A percentile compares a stretch with the other conserved stretches of the same genome.
Evolutionary conservation across 1,140 invertebrate genomes (phyloP).

Genomic region (Scaptomyza montana): DNA sequence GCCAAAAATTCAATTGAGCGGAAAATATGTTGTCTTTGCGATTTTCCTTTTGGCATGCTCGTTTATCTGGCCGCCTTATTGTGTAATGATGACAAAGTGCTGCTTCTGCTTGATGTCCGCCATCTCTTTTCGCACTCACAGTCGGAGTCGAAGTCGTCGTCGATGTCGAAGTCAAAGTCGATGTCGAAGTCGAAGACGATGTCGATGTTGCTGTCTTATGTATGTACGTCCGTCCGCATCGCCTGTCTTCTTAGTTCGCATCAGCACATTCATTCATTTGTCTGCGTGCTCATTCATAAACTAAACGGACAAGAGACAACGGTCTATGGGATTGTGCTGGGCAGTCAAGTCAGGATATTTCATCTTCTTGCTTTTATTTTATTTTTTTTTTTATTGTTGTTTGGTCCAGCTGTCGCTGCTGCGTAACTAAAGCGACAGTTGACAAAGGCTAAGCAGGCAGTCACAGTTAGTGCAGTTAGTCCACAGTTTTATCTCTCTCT

Average conservation of each 20-base stretch:
- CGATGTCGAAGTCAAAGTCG: too few species aligned
- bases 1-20: constrained; percentile 80
- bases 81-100: constrained; percentile 80
- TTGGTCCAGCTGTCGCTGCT: constrained; percentile 57
- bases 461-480: constrained; percentile 18
- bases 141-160: constrained; percentile 27
- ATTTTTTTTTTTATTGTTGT: too few species aligned
- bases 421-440: constrained; percentile 74
- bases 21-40: constrained; percentile 81
- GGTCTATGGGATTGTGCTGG: constrained; percentile 5
- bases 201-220: neutral
- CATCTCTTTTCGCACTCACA: constrained; percentile 14
- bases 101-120: constrained; percentile 53
- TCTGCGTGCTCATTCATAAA: constrained; percentile 72
- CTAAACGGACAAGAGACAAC: constrained; percentile 47
- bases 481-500: neutral
- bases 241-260: constrained; percentile 24
- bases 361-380: neutral
- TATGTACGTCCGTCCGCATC: too few species aligned
- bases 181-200: constrained; percentile 29
- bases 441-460: constrained; percentile 77
- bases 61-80: constrained; percentile 61
- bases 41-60: constrained; percentile 68
- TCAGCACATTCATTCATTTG: constrained; percentile 63
- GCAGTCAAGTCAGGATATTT: constrained; percentile 16